Base-by-base conservation (phyloP, 2,888 invertebrate species). In the Melinopterus prodromus region DNA sequence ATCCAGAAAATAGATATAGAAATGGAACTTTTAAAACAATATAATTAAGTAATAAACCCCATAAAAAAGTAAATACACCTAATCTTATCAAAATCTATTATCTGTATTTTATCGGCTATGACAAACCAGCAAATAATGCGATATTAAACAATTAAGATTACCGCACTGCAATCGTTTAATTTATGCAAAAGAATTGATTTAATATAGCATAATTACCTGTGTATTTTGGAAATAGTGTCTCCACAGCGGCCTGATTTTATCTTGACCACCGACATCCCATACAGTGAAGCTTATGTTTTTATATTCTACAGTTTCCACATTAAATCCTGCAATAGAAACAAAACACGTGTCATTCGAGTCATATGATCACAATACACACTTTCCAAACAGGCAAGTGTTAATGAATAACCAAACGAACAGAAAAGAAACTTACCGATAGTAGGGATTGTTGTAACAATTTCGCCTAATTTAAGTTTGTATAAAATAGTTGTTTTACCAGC, bases 401-500 rank as follows among this genome's bases (percentile, higher is more conserved):
- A 75, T 37, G 15, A 78, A 16, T 16, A 72, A 78, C 1, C 14
- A 78, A 15, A 38, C 12, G 12, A 69, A 80, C 71, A 70, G 77
- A 81, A 77, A 81, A 38, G 69, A 35, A 75, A 82, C 95, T 94
- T 90, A 97, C 98, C 99, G 93, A 99, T 99, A 88, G 99, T 99
- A 89, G 99, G 99, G 92, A 99, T 99, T 90, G 99, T 99, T 90
- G 99, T 99, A 90, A 99, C 99, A 93, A 99, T 99, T 96, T 99
- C 99, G 90, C 99, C 99, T 93, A 99, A 94, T 94, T 99, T 99
- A 90, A 99, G 95, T 95, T 99, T 99, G 94, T 99, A 99, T 92
- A 99, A 93, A 92, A 99, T 99, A 92, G 99, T 99, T 89, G 99
- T 99, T 95, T 99, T 99, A 93, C 99, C 99, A 92, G 99, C 99